Base-by-base conservation (phyloP, 2,888 invertebrate genomes). In the Agrochola litura region DNA sequence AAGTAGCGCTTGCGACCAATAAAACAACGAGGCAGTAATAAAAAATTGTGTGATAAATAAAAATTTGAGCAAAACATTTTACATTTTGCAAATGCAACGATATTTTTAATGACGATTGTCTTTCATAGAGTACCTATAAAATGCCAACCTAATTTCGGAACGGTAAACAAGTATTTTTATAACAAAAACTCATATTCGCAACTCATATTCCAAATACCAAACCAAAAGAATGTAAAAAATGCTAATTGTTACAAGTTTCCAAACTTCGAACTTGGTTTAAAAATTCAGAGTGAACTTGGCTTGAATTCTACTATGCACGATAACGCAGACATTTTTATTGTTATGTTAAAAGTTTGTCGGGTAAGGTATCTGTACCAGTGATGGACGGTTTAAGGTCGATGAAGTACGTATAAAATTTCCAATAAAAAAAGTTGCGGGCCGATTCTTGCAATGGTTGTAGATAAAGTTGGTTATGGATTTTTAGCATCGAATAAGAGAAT, bases 281-380 rank as follows among this genome's bases (percentile, higher is more conserved):
- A 88, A 83, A 85, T 87, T 80, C 78, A 79, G 68, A 73, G 68
- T 66, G 69, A 75, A 81, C 83, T 80, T 82, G 76, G 76, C 71
- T 67, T 54, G 43, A 58, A 37, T 77, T 77, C 73, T 79, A 70
- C 79, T 60, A 60, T 77, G 88, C 83, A 82, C 87, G 84, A 81
- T 81, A 89, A 80, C 77, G 77, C 64, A 69, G 88, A 81, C 82
- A 85, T 87, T 89, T 89, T 89, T 89, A 89, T 78, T 86, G 82
- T 89, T 88, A 88, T 89, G 82, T 68, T 46, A 30, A 80, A 88
- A 86, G 75, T 88, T 88, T 56, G 46, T 54, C 60, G 69, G 67
- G 81, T 73, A 37, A 37, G 37, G 37, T 37, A 37, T 37, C 37
- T 37, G 37, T 37, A 37, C 37, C 37, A 37, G 37, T 37, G 37